Base-by-base conservation (phyloP, 2,888 invertebrate species). In the Neelides folsomi region DNA sequence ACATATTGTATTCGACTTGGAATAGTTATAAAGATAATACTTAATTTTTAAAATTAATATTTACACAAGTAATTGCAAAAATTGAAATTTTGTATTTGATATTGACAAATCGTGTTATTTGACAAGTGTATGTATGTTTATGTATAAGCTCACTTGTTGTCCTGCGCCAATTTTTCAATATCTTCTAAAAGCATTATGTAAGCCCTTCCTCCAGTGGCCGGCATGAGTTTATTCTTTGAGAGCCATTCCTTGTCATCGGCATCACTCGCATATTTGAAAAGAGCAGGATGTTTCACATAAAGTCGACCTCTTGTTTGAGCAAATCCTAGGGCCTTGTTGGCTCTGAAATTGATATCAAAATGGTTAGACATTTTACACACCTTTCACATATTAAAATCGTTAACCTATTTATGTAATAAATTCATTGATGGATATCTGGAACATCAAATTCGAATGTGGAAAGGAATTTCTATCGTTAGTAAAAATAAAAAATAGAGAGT, bases 171-270 rank as follows among this genome's bases (percentile, higher is more conserved):
- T 66, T 85, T 83, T 70, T 79, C 76, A 44, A 86, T 82, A 66
- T 86, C 86, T 66, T 84, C 82, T 53, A 85, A 71, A 15, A 86
- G 76, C 77, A 86, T 78, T 58, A 86, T 77, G 66, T 84, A 85
- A 1, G 84, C 83, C 71, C 82, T 82, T 4, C 84, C 84, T 1
- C 84, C 83, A 51, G 82, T 82, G 35, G 83, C 81, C 55, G 84
- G 83, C 71, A 83, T 83, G 55, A 83, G 71, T 66, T 81, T 81
- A 65, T 83, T 80, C 56, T 80, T 81, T 41, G 81, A 79, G 47
- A 86, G 75, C 85, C 85, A 86, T 66, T 83, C 82, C 67, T 85
- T 84, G 67, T 86, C 86, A 57, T 82, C 81, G 48, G 80, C 79
- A 66, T 86, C 86, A 4, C 84, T 83, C 18, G 81, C 80, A 69